Base-by-base conservation (phyloP, 2,113 vertebrate species). In the Conger conger region DNA sequence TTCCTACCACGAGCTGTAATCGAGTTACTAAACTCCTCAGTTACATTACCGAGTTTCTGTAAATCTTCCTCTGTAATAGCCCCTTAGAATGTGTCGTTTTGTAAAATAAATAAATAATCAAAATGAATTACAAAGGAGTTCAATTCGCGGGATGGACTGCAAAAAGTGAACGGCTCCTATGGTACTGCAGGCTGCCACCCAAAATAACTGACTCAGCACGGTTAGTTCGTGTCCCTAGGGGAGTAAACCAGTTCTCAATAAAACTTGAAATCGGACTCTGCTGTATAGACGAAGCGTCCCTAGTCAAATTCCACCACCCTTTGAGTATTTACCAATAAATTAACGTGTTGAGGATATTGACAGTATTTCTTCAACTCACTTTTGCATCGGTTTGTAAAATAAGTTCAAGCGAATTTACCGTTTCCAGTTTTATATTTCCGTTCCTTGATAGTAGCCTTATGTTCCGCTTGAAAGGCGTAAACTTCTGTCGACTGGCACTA, bases 151-250 rank as follows among this genome's bases (percentile, higher is more conserved):
- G 83, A 92, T 83, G 54, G 89, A 81, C 81, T 76, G 90, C 90
- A 93, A 84, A 87, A 76, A 92, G 87, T 1, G 94, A 94, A 88
- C 93, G 94, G 77, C 79, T 89, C 83, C 90, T 91, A 3, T 87
- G 81, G 86, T 87, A 88, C 84, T 86, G 40, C 40, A n/a, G n/a
- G n/a, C n/a, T n/a, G n/a, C 89, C 68, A 89, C 93, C 94, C 94
- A 93, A 81, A 94, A 92, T 88, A 92, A 88, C 81, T 92, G 86
- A 88, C 85, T 87, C 79, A 84, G 93, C 91, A 84, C 94, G 93
- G n/a, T n/a, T 87, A 92, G 95, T 85, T 93, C 90, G 90, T 93
- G 93, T 0, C 94, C 93, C 88, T 94, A 91, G 16, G 92, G 93
- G 93, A 8, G 94, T 90, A 91, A 90, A 88, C 85, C 92, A 87